A percentile compares a stretch with the other conserved stretches of the same genome.
These are phyloP conservation scores for Pinctada fucata DNA, from an alignment of 2,888 invertebrate species.

Conservation along the genomic window DNA sequence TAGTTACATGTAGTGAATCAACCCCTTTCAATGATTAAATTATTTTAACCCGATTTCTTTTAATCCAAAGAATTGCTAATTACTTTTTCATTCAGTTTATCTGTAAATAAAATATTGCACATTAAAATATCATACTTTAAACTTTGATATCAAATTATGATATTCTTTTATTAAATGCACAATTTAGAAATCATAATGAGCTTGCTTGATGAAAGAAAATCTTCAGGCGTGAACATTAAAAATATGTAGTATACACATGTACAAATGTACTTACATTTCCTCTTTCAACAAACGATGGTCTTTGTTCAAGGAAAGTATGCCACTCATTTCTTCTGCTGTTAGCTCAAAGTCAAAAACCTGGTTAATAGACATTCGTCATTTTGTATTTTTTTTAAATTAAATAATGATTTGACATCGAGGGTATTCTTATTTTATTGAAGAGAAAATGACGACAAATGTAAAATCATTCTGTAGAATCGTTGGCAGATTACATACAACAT, in stretches of 20 bases:
- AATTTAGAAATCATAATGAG: too few relatives aligned
- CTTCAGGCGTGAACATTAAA: too few relatives aligned
- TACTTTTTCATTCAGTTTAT: not conserved
- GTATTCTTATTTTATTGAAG: not conserved
- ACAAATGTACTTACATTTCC: constrained; percentile 51
- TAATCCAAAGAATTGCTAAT: too few relatives aligned
- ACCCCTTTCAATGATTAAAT: too few relatives aligned
- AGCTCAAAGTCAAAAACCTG: constrained; percentile 71
- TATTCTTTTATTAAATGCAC: not conserved
- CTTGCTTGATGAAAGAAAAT: too few relatives aligned
- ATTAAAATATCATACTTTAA: not conserved
- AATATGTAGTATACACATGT: too few relatives aligned
- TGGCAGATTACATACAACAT: too few relatives aligned
- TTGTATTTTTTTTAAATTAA: not conserved
- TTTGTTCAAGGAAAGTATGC: constrained; percentile 53
- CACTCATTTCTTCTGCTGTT: constrained; percentile 62
- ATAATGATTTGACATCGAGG: not conserved
- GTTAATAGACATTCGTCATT: not conserved
- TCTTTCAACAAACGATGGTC: constrained; percentile 50
- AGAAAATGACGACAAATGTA: too few relatives aligned
- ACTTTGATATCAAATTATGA: not conserved
- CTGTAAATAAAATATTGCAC: not conserved
- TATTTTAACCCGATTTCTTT: too few relatives aligned
- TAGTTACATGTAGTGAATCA: too few relatives aligned
- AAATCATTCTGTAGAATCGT: too few relatives aligned